Evolutionary conservation across 37 sponge, comb jelly and placozoan species (phyloP), one percentile per base, ranked within the genome.

Genomic region (Hexactinellida sp.): DNA sequence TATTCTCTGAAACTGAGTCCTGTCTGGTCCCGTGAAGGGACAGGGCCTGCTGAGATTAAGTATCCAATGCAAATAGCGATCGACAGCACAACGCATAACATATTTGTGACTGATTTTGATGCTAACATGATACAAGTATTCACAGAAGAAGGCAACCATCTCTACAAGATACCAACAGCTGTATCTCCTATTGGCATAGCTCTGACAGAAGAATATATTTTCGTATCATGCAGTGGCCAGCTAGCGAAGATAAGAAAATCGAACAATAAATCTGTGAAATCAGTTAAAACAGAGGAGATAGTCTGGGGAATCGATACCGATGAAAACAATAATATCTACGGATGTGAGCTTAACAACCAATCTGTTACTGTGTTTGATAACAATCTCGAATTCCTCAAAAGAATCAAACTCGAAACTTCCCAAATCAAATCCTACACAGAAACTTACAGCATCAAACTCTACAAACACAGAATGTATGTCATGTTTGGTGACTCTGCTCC

Each of bases 11-110:
- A 63, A 63, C 5, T 63, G 30, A 3, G 76, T 63, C 76, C 76
- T 63, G 76, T 63, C 76, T 63, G 76, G 76, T 63, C 76, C 30
- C 76, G 76, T 32, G 76, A n/a, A 63, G 76, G 76, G 34, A 63
- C 21, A 63, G 76, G 76, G 3, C 34, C 76, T 63, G 76, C 1
- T 63, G 5, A 63, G 76, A 63, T 63, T 63, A 7, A 7, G 5
- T 10, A 28, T 63, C 76, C 76, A 63, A 63, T 63, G 76, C 76
- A 63, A n/a, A 63, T 63, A 63, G 21, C 76, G 3, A 63, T 63
- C 13, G 76, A 63, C 76, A 63, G 13, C 30, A 63, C 25, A 63
- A 63, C 76, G 13, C 76, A 63, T 7, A 63, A 63, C 13, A 63
- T 63, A 63, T 63, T 63, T 63, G 76, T 63, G 25, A 28, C 76